Percentiles rank a stretch among this genome's conserved stretches.
Conservation (phyloP, 1,140 invertebrate species). For the Drosophila albomicans region DNA sequence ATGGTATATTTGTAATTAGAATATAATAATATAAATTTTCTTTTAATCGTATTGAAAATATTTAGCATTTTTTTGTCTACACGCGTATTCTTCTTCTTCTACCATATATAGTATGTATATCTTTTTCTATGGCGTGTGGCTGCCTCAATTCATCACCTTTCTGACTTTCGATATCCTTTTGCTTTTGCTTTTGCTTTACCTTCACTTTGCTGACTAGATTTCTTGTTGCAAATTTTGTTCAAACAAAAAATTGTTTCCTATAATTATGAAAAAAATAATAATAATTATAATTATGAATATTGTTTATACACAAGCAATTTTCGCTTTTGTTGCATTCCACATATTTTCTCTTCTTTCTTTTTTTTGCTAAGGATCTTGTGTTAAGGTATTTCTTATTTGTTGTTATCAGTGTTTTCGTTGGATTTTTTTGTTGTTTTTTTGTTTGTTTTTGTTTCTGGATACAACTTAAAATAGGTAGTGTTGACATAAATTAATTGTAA, state of each 20-base stretch:
- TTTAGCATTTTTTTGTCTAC: slow-evolving; percentile 35
- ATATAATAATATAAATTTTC: slow-evolving; percentile 42
- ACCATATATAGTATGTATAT: not conserved
- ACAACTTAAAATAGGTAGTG: slow-evolving; percentile 39
- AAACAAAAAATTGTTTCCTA: slow-evolving; percentile 72
- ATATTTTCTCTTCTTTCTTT: slow-evolving; percentile 5
- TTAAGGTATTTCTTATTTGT: slow-evolving; percentile 34
- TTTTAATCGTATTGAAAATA: slow-evolving; percentile 37
- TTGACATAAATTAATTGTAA: slow-evolving; percentile 47
- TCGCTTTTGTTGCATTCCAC: slow-evolving; percentile 30
- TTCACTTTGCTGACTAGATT: slow-evolving; percentile 75
- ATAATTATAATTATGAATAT: slow-evolving; percentile 44
- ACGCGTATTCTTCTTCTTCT: not conserved
- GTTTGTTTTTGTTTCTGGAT: slow-evolving; percentile 9
- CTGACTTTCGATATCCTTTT: slow-evolving; percentile 11
- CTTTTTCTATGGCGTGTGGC: slow-evolving; percentile 9
- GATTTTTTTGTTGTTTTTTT: slow-evolving; percentile 1
- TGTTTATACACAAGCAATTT: slow-evolving; percentile 54
- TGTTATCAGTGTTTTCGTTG: not conserved
- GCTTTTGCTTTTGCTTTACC: slow-evolving; percentile 15
- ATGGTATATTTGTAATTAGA: slow-evolving; percentile 42
- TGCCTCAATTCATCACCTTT: slow-evolving; percentile 36
- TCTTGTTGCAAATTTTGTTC: slow-evolving; percentile 81
- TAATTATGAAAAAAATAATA: slow-evolving; percentile 65
- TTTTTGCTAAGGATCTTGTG: slow-evolving; percentile 45